These are phyloP conservation scores for Cacajao melanocephalus DNA, from an alignment of 2,797 vertebrate genomes.

Conservation along the genomic window DNA sequence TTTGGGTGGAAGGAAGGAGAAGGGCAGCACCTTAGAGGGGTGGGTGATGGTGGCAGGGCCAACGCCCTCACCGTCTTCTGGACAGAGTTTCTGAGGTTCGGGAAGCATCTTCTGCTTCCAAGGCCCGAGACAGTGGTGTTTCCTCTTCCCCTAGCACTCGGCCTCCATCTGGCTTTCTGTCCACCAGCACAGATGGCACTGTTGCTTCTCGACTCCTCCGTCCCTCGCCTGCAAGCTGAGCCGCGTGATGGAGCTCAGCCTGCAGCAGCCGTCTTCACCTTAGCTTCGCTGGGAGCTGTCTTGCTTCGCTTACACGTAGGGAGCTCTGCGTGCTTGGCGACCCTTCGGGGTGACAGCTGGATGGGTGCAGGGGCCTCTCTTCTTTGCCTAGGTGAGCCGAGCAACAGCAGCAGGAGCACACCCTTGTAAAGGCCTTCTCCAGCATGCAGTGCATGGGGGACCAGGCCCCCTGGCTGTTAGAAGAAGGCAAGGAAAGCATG, in stretches of 20 bases:
- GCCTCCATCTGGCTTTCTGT: neutral
- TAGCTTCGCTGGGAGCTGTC: too few species aligned
- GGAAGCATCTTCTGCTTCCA: neutral
- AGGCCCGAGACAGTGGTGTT: neutral
- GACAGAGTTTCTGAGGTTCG: neutral
- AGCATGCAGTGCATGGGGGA: neutral
- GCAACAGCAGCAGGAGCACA: too few species aligned
- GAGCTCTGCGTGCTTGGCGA: neutral
- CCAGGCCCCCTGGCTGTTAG: neutral
- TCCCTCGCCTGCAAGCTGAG: fast-evolving
- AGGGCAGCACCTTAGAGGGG: neutral
- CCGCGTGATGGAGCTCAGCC: neutral
- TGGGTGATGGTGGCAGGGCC: fast-evolving
- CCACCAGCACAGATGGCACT: fast-evolving
- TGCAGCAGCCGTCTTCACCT: neutral
- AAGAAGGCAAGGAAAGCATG: neutral
- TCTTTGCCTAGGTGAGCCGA: neutral
- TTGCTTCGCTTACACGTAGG: too few species aligned
- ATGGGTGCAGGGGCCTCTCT: fast-evolving
- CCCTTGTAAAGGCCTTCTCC: neutral
- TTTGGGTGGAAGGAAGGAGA: neutral
- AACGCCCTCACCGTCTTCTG: fast-evolving
- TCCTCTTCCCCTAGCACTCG: neutral
- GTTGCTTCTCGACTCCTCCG: fast-evolving
- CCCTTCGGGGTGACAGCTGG: neutral